A percentile compares a stretch with the other conserved stretches of the same genome.
These are phyloP conservation scores for Heliconius melpomene DNA, from an alignment of 1,140 invertebrate species.

Conservation along the genomic window DNA sequence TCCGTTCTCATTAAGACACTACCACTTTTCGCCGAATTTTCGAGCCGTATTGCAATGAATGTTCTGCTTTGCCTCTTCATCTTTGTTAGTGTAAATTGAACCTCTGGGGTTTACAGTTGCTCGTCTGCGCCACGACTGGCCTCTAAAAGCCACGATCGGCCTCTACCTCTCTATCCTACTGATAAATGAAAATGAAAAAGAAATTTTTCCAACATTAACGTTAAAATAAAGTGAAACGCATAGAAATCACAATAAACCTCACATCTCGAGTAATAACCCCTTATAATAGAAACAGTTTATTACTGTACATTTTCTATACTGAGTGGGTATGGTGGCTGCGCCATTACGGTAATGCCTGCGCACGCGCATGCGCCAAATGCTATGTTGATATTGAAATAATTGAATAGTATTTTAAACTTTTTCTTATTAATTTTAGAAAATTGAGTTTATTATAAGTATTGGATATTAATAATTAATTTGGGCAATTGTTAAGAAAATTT, in stretches of 20 bases:
- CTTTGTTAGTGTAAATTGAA: too few species aligned
- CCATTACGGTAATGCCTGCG: slow-evolving; percentile 59
- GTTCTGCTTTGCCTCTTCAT: too few species aligned
- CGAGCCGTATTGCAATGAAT: too few species aligned
- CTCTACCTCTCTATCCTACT: too few species aligned
- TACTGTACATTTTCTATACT: slow-evolving; percentile 60
- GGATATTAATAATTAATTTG: not conserved
- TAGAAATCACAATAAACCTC: slow-evolving; percentile 51
- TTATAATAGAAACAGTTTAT: slow-evolving; percentile 56
- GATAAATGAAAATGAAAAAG: too few species aligned
- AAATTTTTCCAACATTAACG: not conserved
- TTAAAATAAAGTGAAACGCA: slow-evolving; percentile 45
- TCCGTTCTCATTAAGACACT: too few species aligned
- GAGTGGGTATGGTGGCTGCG: slow-evolving; percentile 40
- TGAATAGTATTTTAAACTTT: not conserved
- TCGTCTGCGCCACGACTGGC: too few species aligned
- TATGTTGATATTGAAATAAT: slow-evolving; percentile 39
- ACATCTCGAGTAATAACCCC: slow-evolving; percentile 52
- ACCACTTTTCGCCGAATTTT: too few species aligned
- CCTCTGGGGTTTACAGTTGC: too few species aligned
- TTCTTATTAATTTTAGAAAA: not conserved
- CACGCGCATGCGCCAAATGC: slow-evolving; percentile 44
- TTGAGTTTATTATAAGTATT: not conserved
- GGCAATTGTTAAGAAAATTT: not conserved
- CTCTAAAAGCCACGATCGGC: too few species aligned